Evolutionary conservation across 2,797 vertebrate genomes (phyloP).

Genomic region (Falco berigora): DNA sequence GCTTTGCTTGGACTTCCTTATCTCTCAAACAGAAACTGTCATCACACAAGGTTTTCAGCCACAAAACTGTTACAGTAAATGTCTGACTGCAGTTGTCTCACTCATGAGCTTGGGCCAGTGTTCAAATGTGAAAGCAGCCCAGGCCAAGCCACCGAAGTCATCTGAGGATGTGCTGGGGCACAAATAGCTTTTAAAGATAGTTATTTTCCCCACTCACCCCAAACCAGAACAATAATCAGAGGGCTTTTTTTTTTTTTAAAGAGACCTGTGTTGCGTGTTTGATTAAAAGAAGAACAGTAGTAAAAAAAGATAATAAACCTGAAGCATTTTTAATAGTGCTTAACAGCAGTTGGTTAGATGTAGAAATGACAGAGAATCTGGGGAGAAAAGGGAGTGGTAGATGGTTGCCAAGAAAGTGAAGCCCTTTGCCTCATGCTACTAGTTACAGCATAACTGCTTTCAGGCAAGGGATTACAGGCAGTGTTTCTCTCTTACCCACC

Average conservation of each 20-base stretch:
- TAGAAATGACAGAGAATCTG: background rate
- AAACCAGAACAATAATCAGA: background rate
- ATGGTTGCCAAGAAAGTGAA: background rate
- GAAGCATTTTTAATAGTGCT: background rate
- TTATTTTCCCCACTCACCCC: no score
- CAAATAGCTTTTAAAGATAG: background rate
- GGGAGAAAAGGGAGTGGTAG: background rate
- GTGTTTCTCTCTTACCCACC: background rate
- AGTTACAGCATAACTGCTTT: background rate
- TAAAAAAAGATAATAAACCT: background rate
- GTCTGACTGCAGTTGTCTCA: background rate
- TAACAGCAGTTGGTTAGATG: background rate
- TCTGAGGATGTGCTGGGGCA: background rate
- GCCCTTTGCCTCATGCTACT: background rate
- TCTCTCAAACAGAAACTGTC: background rate
- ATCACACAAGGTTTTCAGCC: background rate
- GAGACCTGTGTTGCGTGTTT: background rate
- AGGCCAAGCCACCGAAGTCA: background rate
- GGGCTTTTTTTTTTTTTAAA: background rate
- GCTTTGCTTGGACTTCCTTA: background rate
- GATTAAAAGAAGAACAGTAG: background rate
- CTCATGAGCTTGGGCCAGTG: background rate
- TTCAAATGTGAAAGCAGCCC: background rate
- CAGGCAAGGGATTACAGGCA: background rate
- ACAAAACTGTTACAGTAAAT: background rate